Conservation (phyloP, 2,888 invertebrate genomes). For the Synergus umbraculus region DNA sequence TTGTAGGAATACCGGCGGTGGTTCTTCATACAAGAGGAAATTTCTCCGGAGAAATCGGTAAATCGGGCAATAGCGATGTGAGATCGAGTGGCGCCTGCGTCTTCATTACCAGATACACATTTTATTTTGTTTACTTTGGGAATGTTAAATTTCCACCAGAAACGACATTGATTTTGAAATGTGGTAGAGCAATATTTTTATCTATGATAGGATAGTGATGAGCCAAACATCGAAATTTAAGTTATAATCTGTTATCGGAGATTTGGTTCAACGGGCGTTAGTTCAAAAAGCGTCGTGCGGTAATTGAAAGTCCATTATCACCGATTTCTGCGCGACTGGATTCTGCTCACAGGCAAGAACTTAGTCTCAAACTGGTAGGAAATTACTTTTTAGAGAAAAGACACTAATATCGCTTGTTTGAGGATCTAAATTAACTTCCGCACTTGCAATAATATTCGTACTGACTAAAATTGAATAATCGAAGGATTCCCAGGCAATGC, state of each 20-base stretch:
- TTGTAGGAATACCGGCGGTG: conserved; percentile 58
- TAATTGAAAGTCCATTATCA: conserved; percentile 77
- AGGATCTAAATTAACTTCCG: not conserved
- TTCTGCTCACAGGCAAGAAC: conserved; percentile 45
- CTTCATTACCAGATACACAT: not conserved
- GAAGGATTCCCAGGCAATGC: no score
- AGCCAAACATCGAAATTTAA: conserved; percentile 52
- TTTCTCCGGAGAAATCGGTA: conserved; percentile 52
- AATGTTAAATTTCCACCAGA: no score
- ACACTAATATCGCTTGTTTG: not conserved
- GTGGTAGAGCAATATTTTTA: conserved; percentile 45
- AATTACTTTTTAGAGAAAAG: not conserved
- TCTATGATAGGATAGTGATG: conserved; percentile 47
- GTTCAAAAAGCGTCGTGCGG: conserved; percentile 60
- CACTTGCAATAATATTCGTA: no score
- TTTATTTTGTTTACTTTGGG: not conserved
- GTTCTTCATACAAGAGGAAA: conserved; percentile 54
- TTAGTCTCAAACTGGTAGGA: not conserved
- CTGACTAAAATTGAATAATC: no score
- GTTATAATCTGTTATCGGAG: conserved; percentile 58
- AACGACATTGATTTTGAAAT: not conserved
- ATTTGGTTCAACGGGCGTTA: conserved; percentile 55
- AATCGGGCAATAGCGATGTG: conserved; percentile 54
- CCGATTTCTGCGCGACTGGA: conserved; percentile 75
- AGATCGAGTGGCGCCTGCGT: conserved; percentile 23